A percentile compares a stretch with the other conserved stretches of the same genome.
Conservation (phyloP, 2,113 vertebrate species). For the Ptyas mucosa region DNA sequence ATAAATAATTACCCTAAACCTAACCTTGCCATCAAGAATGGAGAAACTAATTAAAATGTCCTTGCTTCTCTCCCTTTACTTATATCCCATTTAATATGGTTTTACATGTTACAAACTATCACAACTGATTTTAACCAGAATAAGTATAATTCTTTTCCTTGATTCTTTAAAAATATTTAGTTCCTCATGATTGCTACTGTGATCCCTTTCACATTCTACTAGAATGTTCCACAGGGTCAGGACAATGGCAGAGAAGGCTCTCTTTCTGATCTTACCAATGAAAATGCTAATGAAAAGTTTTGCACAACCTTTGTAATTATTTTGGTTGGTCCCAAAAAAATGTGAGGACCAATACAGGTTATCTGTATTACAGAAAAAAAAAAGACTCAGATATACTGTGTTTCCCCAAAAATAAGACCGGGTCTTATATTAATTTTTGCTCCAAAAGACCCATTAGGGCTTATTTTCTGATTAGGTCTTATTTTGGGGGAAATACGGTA, state of each 20-base stretch:
- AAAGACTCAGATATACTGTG: conserved; percentile 48
- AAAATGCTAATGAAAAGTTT: not conserved
- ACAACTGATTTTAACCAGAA: not conserved
- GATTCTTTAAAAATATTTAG: not conserved
- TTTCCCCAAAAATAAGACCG: no score
- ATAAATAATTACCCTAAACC: not conserved
- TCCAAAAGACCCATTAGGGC: no score
- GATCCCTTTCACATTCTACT: not conserved
- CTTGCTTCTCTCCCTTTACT: not conserved
- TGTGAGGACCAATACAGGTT: not conserved
- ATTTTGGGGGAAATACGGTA: no score
- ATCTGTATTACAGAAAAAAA: not conserved
- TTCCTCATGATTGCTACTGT: not conserved
- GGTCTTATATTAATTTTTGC: no score
- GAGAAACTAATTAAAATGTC: not conserved
- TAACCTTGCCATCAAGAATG: not conserved
- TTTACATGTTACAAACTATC: not conserved
- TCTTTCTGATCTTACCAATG: not conserved
- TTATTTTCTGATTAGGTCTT: no score
- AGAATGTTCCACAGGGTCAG: not conserved
- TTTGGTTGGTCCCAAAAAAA: not conserved
- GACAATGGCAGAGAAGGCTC: not conserved
- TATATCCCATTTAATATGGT: not conserved
- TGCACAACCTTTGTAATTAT: not conserved
- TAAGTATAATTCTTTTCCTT: not conserved